Base-by-base conservation (phyloP, 2,113 vertebrate genomes). In the Nannospalax galili region DNA sequence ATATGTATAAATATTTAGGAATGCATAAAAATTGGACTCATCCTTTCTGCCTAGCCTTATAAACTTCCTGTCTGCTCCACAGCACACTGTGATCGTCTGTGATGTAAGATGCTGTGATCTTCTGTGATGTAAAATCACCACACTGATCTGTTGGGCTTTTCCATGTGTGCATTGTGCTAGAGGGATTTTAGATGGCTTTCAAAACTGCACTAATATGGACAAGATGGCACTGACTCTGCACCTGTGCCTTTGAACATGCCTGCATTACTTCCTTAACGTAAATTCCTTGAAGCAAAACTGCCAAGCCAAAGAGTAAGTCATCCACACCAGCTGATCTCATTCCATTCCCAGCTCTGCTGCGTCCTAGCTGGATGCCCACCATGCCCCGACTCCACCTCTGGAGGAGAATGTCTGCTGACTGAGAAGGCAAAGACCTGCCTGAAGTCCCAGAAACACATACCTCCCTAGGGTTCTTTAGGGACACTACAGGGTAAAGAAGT, bases 291-390 rank as follows among this genome's bases (percentile, higher is more conserved):
- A 40, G 37, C 77, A 80, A 94, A 84, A 48, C 62, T 73, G 32
- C 22, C 56, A 1, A 1, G 20, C n/a, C 8, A 52, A 48, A 72
- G 90, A 37, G n/a, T 56, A 42, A 28, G 32, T 60, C 1, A 0
- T 3, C 0, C 7, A 56, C 26, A 52, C 73, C 48, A 1, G 5
- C 19, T 48, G 9, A 40, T 30, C 11, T 85, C 0, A 1, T 10
- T 1, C 0, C 37, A 19, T 37, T 42, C 64, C 62, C 35, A 2
- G 14, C 35, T 70, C 1, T 0, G 56, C 22, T 60, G 26, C 10
- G 0, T 1, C 22, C 24, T 16, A 19, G 37, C 1, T 6, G 1
- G 7, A 0, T 32, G 52, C 19, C 42, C 28, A 17, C n/a, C 0
- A 0, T 7, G 58, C 35, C 70, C 60, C 2, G 45, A 16, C 10